A percentile compares a stretch with the other conserved stretches of the same genome.
Conservation (phyloP, 2,888 invertebrate genomes). For the Ochlodes sylvanus region DNA sequence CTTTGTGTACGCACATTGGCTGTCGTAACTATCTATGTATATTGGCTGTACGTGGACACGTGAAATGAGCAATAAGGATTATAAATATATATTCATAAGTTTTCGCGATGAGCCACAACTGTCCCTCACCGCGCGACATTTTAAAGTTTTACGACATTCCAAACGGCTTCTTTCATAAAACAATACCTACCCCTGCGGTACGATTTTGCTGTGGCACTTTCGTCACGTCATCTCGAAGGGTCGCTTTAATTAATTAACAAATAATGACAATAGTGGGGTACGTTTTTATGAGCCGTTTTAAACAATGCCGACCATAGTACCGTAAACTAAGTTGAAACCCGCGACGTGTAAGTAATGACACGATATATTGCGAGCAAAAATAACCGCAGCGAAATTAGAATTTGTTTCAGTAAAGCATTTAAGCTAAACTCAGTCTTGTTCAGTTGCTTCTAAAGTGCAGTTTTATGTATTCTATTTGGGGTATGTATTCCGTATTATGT, state of each 20-base stretch:
- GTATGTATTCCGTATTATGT: too few species aligned
- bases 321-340: slow-evolving; percentile 37
- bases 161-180: slow-evolving; percentile 6
- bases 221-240: slow-evolving; percentile 45
- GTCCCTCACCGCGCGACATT: not conserved
- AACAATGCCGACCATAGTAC: slow-evolving; percentile 35
- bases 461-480: not conserved
- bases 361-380: slow-evolving; percentile 33
- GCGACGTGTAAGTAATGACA: slow-evolving; percentile 36
- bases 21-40: too few species aligned
- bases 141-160: slow-evolving; percentile 15
- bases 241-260: slow-evolving; percentile 55
- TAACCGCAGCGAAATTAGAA: slow-evolving; percentile 32
- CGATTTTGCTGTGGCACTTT: slow-evolving; percentile 32
- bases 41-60: too few species aligned
- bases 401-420: slow-evolving; percentile 5
- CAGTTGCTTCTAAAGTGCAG: not conserved
- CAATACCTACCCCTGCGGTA: slow-evolving; percentile 29
- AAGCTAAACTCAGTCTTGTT: slow-evolving; percentile 15
- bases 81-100: not conserved
- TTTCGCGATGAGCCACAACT: slow-evolving; percentile 14
- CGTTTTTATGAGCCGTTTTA: slow-evolving; percentile 45
- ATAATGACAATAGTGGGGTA: slow-evolving; percentile 53
- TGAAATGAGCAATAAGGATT: too few species aligned
- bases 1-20: too few species aligned